Conservation (phyloP, 2,797 vertebrate species). For the Chelon auratus region DNA sequence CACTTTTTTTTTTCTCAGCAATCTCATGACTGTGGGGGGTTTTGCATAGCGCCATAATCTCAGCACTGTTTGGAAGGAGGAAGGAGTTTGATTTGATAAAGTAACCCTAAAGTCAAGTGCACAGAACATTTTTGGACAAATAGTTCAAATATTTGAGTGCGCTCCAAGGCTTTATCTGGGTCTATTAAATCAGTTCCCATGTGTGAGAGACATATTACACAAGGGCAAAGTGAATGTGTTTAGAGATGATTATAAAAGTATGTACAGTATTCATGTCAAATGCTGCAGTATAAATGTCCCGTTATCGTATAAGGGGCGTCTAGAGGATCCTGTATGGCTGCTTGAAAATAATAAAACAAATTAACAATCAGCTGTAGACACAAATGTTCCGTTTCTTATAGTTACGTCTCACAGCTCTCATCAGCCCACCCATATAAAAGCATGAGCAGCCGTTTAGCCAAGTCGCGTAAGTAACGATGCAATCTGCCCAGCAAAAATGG, state of each 20-base stretch:
- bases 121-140: conserved; percentile 73
- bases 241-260: conserved; percentile 18
- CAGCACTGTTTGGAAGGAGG: conserved; percentile 57
- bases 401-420: conserved; percentile 11
- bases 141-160: conserved; percentile 78
- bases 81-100: conserved; percentile 72
- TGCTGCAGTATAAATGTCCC: neutral
- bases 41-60: conserved; percentile 53
- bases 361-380: too few species aligned
- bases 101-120: conserved; percentile 67
- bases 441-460: neutral
- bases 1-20: conserved; percentile 47
- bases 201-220: conserved; percentile 41
- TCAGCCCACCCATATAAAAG: neutral
- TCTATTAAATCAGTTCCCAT: conserved; percentile 68
- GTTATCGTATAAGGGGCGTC: too few species aligned
- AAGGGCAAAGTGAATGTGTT: conserved; percentile 33
- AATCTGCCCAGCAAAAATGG: neutral
- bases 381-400: too few species aligned
- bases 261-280: conserved; percentile 2
- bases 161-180: conserved; percentile 75
- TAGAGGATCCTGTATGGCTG: too few species aligned
- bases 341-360: too few species aligned
- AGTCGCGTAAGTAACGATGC: neutral
- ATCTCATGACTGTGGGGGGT: conserved; percentile 59